Evolutionary conservation across 2,113 vertebrate genomes (phyloP).

Genomic region (Penelope pileata): DNA sequence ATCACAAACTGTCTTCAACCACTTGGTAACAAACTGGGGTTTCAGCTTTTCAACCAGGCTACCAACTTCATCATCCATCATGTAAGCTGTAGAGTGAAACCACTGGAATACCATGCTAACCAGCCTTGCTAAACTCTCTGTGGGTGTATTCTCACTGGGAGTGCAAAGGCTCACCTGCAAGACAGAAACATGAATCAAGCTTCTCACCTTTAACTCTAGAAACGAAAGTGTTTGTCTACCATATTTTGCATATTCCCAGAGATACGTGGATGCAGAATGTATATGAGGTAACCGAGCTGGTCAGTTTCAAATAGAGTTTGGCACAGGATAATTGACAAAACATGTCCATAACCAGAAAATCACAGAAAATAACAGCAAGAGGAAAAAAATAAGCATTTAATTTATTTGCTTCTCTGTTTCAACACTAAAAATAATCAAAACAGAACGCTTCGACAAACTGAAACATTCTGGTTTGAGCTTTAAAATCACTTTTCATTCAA

Average conservation of each 20-base stretch:
- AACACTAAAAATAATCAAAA: background rate
- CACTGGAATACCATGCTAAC: constrained; percentile 99
- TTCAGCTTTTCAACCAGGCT: constrained; percentile 99
- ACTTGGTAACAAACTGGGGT: constrained; percentile 98
- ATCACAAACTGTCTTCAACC: constrained; percentile 97
- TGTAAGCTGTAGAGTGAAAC: constrained; percentile 99
- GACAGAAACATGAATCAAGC: background rate
- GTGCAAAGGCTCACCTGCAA: constrained; percentile 96
- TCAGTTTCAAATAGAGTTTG: background rate
- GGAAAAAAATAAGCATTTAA: background rate
- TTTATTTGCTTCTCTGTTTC: background rate
- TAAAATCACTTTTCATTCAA: background rate
- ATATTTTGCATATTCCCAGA: background rate
- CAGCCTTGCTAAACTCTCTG: constrained; percentile 93
- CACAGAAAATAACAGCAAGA: background rate
- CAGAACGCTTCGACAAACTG: background rate
- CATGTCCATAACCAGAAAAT: background rate
- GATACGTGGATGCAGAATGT: background rate
- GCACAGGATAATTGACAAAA: background rate
- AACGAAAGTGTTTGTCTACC: background rate
- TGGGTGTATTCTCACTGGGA: constrained; percentile 97
- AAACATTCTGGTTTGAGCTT: background rate
- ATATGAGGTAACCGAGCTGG: background rate
- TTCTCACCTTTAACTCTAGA: background rate
- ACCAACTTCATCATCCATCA: constrained; percentile 99